Conservation (phyloP, 2,888 invertebrate species). For the Cerastis leucographa region DNA sequence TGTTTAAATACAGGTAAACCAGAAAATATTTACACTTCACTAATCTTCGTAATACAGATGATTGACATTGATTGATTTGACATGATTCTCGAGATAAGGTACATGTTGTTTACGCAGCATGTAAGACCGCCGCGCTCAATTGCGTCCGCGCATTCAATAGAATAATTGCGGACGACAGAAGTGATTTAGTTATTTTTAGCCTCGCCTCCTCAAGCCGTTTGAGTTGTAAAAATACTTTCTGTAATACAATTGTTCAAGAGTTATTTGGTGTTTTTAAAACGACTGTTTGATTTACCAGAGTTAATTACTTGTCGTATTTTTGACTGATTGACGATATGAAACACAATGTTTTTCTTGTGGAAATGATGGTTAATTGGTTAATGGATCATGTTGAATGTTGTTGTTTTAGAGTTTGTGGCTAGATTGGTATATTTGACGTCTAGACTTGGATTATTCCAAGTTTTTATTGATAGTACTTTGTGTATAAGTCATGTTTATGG, state of each 20-base stretch:
- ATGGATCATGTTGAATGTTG: slow-evolving; percentile 26
- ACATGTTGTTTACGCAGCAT: slow-evolving; percentile 32
- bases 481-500: slow-evolving; percentile 1
- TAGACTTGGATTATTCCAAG: slow-evolving; percentile 13
- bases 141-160: slow-evolving; percentile 68
- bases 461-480: slow-evolving; percentile 15
- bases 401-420: slow-evolving; percentile 12
- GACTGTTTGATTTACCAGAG: slow-evolving; percentile 15
- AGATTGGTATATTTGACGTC: not conserved
- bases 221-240: slow-evolving; percentile 53
- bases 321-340: slow-evolving; percentile 40
- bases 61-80: not conserved
- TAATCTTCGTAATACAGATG: not conserved
- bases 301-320: slow-evolving; percentile 34
- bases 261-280: slow-evolving; percentile 40
- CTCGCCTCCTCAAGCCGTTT: slow-evolving; percentile 34
- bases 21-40: not conserved
- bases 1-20: not conserved
- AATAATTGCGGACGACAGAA: slow-evolving; percentile 71
- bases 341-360: slow-evolving; percentile 23
- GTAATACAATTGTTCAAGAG: slow-evolving; percentile 30
- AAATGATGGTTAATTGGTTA: slow-evolving; percentile 27
- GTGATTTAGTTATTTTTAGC: slow-evolving; percentile 67
- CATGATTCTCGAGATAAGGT: not conserved
- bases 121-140: slow-evolving; percentile 42